Conservation (phyloP, 2,113 vertebrate species). For the Oreochromis aureus region DNA sequence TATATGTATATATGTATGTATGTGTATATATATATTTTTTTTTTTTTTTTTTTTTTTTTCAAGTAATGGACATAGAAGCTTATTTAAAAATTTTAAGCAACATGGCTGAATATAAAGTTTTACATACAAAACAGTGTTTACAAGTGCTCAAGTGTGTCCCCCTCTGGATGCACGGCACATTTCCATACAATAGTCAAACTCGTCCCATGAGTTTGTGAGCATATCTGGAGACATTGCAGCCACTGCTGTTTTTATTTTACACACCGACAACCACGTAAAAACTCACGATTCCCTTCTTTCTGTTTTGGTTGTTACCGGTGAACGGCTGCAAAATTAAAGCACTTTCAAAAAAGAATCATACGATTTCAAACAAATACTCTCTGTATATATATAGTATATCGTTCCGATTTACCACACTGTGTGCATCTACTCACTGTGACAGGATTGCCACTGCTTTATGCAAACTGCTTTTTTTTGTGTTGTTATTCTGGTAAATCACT, state of each 20-base stretch:
- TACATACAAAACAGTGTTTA: neutral
- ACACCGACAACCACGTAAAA: neutral
- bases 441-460: conserved; percentile 8
- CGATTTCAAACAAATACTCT: neutral
- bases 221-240: neutral
- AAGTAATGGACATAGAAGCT: neutral
- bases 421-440: neutral
- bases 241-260: neutral
- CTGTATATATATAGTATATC: neutral
- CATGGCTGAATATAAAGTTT: neutral
- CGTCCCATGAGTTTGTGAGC: neutral
- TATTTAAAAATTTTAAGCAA: neutral
- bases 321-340: neutral
- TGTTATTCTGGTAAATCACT: neutral
- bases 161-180: neutral
- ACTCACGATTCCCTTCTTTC: fast-evolving
- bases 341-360: neutral
- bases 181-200: neutral
- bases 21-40: no score
- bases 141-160: neutral
- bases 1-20: neutral
- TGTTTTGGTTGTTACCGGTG: neutral
- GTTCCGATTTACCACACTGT: neutral
- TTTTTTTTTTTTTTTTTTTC: fast-evolving
- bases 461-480: neutral